Base-by-base conservation (phyloP, 2,113 vertebrate genomes). In the Rhabdornis inornatus region DNA sequence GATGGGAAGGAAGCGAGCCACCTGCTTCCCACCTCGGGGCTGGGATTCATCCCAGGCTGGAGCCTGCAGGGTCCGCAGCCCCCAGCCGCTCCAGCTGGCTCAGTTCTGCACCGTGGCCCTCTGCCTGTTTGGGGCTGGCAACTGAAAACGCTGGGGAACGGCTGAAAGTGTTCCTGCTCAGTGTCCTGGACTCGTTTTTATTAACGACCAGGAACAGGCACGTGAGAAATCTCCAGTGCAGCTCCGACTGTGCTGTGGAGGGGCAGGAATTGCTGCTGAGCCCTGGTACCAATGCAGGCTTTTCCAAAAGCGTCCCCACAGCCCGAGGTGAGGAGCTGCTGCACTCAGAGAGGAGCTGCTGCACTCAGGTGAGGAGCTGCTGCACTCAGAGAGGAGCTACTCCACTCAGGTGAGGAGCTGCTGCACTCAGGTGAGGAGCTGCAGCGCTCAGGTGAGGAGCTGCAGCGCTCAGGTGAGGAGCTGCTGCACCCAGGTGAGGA, bases 231-330 rank as follows among this genome's bases (percentile, higher is more conserved):
- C 52, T 18, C 8, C 47, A 47, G 44, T 9, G 45, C 35, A 39
- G 7, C 59, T 3, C 27, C 5, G 3, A 5, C 1, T 0, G 4
- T 6, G 45, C 25, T 37, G 23, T 4, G 39, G 24, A 61, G 63
- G 57, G 50, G 37, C 74, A 28, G 65, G 69, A 1, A 2, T 12
- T 27, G n/a, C 50, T 30, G 31, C 55, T 18, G 30, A 3, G 24
- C 15, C 0, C 0, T 13, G n/a, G 9, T 3, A 3, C 14, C n/a
- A 11, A 1, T 0, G 19, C 1, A 17, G 44, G 70, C 23, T 30
- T 24, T 27, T 50, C 15, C 65, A 31, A 21, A 49, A 37, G 66
- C 37, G 5, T 1, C n/a, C 28, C 65, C 60, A 14, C 0, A 25
- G 47, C 35, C 11, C 5, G 25, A 10, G 50, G 6, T 1, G 25